Conservation (phyloP, 2,888 invertebrate genomes). For the Netelia melanura region DNA sequence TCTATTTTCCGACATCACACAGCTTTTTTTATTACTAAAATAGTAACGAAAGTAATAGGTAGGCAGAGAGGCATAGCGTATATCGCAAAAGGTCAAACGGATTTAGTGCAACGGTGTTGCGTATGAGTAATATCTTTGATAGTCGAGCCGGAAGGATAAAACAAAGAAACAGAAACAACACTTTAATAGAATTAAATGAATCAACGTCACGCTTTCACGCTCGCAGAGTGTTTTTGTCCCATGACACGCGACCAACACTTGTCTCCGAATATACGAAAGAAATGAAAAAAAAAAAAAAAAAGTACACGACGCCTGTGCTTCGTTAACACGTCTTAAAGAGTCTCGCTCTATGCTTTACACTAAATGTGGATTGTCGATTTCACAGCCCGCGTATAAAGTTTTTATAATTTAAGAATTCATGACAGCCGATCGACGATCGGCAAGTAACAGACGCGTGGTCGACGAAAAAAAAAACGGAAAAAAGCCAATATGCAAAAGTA, state of each 20-base stretch:
- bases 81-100: slow-evolving; percentile 52
- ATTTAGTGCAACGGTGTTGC: slow-evolving; percentile 42
- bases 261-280: slow-evolving; percentile 20
- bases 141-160: slow-evolving; percentile 16
- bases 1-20: slow-evolving; percentile 76
- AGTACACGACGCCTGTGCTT: slow-evolving; percentile 42
- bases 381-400: background rate
- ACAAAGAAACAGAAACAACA: slow-evolving; percentile 18
- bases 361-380: slow-evolving; percentile 71
- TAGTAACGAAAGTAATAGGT: slow-evolving; percentile 35
- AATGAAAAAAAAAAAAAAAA: slow-evolving; percentile 26
- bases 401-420: slow-evolving; percentile 28
- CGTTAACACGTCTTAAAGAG: slow-evolving; percentile 60
- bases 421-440: slow-evolving; percentile 45
- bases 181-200: slow-evolving; percentile 79
- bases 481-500: slow-evolving; percentile 38
- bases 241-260: slow-evolving; percentile 47
- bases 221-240: slow-evolving; percentile 59
- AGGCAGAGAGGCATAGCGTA: background rate
- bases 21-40: slow-evolving; percentile 66
- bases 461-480: slow-evolving; percentile 28
- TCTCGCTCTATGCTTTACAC: slow-evolving; percentile 75
- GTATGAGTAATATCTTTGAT: slow-evolving; percentile 21
- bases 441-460: slow-evolving; percentile 16
- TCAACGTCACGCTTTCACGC: slow-evolving; percentile 77